Evolutionary conservation across 2,888 invertebrate genomes (phyloP), one percentile per base, ranked within the genome.

Genomic region (Synergus japonicus): DNA sequence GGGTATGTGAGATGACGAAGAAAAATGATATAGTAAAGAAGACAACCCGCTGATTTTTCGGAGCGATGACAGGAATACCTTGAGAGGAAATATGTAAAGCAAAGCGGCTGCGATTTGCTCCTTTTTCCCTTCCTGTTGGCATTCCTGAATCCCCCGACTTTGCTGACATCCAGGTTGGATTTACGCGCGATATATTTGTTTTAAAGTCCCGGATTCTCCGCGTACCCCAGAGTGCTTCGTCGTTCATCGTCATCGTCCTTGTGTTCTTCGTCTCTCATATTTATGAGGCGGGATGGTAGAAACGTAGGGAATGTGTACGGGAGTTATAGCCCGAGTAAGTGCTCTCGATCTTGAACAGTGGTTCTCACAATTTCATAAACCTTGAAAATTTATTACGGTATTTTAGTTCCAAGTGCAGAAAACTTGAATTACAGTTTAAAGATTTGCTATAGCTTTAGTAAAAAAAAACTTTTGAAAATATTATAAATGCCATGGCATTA

Each of bases 181-280:
- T 91, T 91, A 90, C 90, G 90, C 88, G 89, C 91, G 91, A 91
- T 91, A 91, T 91, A 91, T 91, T 91, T 91, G 91, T 91, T 91
- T 91, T 91, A 91, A 91, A 90, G 90, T 91, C 89, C 89, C 88
- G 82, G 85, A 85, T 85, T 85, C 84, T 85, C 84, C 76, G 81
- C 76, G 76, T 77, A 58, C 81, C 83, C 81, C 73, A 79, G 60
- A 80, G 66, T 79, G 49, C 54, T 73, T 76, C 41, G 73, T 76
- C 80, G 81, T 80, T 83, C 81, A 80, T 78, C 80, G 58, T 78
- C 81, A 80, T 76, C 79, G 79, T 80, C 76, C 77, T 76, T 79
- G 80, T 73, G 41, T 79, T 82, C 80, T 67, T 63, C 43, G 76
- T 69, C 79, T 82, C 86, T 78, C 82, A 87, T 90, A 90, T 90